These are phyloP conservation scores for Euzophera pinguis DNA, from an alignment of 2,888 invertebrate genomes.

Conservation along the genomic window DNA sequence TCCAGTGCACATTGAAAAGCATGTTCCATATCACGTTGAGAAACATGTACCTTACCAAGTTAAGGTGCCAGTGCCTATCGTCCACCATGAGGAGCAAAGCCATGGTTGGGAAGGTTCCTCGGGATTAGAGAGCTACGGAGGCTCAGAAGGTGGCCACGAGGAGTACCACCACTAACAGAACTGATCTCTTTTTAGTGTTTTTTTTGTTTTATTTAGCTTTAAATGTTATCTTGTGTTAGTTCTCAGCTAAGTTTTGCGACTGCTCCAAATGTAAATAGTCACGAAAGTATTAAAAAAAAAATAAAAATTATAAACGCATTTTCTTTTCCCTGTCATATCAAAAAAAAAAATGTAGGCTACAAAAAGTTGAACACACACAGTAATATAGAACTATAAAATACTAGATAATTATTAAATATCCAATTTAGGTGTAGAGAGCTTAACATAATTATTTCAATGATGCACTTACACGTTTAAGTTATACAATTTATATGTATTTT, in stretches of 20 bases:
- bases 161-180: constrained; percentile 70
- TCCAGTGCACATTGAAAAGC: constrained; percentile 83
- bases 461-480: neutral
- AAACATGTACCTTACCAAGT: constrained; percentile 85
- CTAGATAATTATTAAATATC: too few relatives aligned
- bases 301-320: constrained; percentile 35
- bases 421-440: too few relatives aligned
- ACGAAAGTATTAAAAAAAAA: constrained; percentile 74
- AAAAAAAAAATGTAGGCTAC: neutral
- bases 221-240: constrained; percentile 73
- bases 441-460: neutral
- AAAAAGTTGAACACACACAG: too few relatives aligned
- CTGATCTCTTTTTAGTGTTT: constrained; percentile 61
- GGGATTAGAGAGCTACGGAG: constrained; percentile 24
- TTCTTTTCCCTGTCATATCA: neutral
- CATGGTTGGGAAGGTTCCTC: constrained; percentile 21
- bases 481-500: too few relatives aligned
- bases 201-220: constrained; percentile 58
- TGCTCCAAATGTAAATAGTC: constrained; percentile 63
- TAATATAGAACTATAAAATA: too few relatives aligned
- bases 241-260: constrained; percentile 56
- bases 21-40: constrained; percentile 83
- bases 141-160: constrained; percentile 40
- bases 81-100: constrained; percentile 72
- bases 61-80: constrained; percentile 84